Evolutionary conservation across 2,888 invertebrate species (phyloP).

Genomic region (Mythimna albipuncta): DNA sequence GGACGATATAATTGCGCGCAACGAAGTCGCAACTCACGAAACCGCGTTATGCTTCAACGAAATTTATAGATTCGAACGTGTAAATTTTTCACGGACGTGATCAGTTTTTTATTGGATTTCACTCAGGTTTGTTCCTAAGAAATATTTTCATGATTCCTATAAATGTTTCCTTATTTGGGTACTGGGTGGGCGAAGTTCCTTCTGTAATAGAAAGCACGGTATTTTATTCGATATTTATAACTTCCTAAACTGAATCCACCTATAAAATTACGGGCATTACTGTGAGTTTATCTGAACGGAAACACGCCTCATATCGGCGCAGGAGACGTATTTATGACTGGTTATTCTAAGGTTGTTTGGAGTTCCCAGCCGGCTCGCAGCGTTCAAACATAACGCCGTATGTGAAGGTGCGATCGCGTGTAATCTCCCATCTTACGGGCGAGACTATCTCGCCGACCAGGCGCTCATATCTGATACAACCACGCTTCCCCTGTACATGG

Average conservation of each 20-base stretch:
- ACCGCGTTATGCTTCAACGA: slow-evolving; percentile 44
- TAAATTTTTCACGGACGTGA: slow-evolving; percentile 47
- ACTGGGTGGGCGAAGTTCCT: not conserved
- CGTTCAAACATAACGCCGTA: slow-evolving; percentile 71
- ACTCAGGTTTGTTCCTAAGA: slow-evolving; percentile 65
- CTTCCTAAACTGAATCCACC: slow-evolving; percentile 71
- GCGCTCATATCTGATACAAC: slow-evolving; percentile 73
- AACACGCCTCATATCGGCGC: slow-evolving; percentile 73
- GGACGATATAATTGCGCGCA: slow-evolving; percentile 77
- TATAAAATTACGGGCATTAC: slow-evolving; percentile 72
- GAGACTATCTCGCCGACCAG: slow-evolving; percentile 65
- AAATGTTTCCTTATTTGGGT: slow-evolving; percentile 36
- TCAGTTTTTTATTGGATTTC: slow-evolving; percentile 59
- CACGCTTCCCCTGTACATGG: slow-evolving; percentile 69
- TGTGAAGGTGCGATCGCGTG: slow-evolving; percentile 71
- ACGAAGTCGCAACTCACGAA: slow-evolving; percentile 76
- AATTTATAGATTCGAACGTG: slow-evolving; percentile 47
- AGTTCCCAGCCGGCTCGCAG: slow-evolving; percentile 74
- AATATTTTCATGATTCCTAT: slow-evolving; percentile 48
- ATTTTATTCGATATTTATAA: slow-evolving; percentile 69
- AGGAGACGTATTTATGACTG: slow-evolving; percentile 77
- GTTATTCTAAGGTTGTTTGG: slow-evolving; percentile 78
- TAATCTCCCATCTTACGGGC: slow-evolving; percentile 64
- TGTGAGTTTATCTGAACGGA: slow-evolving; percentile 76
- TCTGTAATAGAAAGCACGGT: slow-evolving; percentile 48